Evolutionary conservation across 2,888 invertebrate genomes (phyloP), one percentile per base, ranked within the genome.

Genomic region (Cheilosia impressa): DNA sequence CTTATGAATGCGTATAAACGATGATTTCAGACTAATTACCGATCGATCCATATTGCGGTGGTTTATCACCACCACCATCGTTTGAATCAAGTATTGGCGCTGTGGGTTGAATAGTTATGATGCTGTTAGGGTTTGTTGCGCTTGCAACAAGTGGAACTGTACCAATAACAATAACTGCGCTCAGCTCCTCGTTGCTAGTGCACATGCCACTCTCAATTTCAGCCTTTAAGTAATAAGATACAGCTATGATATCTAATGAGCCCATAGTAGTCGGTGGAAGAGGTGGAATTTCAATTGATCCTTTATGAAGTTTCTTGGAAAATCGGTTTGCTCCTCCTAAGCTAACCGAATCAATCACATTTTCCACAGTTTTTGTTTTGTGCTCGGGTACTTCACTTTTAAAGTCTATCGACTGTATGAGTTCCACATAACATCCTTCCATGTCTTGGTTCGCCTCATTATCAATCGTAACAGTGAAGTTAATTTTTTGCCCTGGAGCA

Each of bases 71-170:
- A 24, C 31, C 45, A 15, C 57, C 55, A 0, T 69, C 87, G 4
- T 75, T 83, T 1, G 73, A 82, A 0, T 87, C 87, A 31, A 88
- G 78, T 17, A 88, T 80, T 6, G 90, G 89, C 1, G 89, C 89
- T 9, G 88, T 87, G 0, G 90, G 89, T 87, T 89, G 88, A 4
- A 80, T 50, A 4, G 87, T 87, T 3, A 79, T 73, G 7, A 69
- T 88, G 47, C 87, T 73, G 0, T 34, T 31, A 0, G 88, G 89
- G 80, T 88, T 65, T 4, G 87, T 82, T 0, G 89, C 89, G 77
- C 88, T 89, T n/a, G 88, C 88, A 13, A 75, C 66, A n/a, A 90
- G 10, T 0, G 90, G 90, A 43, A 90, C 88, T 0, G 90, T 91
- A 3, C 91, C 90, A 22, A 90, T 88, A 6, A 79, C 81, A 10